Evolutionary conservation across 2,888 invertebrate genomes (phyloP), one percentile per base, ranked within the genome.

Genomic region (Leptinotarsa rubiginosa): DNA sequence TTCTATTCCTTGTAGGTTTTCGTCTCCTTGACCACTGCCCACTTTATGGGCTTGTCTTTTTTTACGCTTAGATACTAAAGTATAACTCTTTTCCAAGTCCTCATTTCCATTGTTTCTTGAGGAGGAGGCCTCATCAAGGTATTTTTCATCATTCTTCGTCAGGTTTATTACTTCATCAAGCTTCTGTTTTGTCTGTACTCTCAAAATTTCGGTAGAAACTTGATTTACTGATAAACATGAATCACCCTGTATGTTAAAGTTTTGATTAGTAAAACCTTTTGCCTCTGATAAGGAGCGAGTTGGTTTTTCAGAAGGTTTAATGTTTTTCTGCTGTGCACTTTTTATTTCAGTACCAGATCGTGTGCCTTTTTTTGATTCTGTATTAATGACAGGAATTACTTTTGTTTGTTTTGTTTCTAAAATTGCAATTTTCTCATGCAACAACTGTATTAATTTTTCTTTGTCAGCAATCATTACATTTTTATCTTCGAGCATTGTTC

Each of bases 1-100:
- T 13, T 65, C 65, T 7, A 16, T 65, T n/a, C 65, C 65, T 65
- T 65, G 31, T 16, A 65, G 47, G n/a, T 65, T 47, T 65, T 25
- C 65, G 13, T 65, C 65, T 0, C 41, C 65, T 31, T 41, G n/a
- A 65, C 65, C 65, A 31, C 65, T 65, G 2, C 65, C 65, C 12
- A 65, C 41, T 65, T 41, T 65, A 47, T 65, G 41, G 41, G 16
- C 1, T n/a, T 16, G 31, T 47, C 16, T 65, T 31, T 41, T 65
- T 15, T 16, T 65, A 10, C 15, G 41, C 18, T 41, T 65, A 4
- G 31, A n/a, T 15, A 65, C 41, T 10, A 41, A n/a, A 20, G 65
- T 65, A 41, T n/a, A 65, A 13, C 41, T 31, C 16, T 65, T 47
- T 31, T 65, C 65, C 12, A 15, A 41, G 10, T 65, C 31, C 18